Conservation (phyloP, 2,797 vertebrate genomes). For the Phalanger gymnotis region DNA sequence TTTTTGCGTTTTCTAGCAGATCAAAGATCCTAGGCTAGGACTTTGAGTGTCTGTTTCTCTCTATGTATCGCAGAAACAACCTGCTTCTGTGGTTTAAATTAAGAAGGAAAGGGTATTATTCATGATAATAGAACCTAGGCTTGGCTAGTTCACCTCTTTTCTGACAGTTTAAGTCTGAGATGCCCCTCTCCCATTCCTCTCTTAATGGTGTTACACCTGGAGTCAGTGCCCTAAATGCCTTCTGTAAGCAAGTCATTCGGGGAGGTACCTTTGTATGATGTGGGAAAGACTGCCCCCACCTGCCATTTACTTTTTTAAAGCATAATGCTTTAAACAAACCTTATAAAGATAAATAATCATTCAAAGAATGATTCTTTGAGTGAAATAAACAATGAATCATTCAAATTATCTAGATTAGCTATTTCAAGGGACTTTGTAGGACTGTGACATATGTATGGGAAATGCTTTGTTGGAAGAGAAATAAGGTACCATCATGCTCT, state of each 20-base stretch:
- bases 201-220: neutral
- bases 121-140: neutral
- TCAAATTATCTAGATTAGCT: neutral
- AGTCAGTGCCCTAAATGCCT: neutral
- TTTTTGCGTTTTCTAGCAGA: neutral
- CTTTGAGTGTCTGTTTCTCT: too few relatives aligned
- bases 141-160: neutral
- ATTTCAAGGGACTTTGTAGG: neutral
- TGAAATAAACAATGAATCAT: neutral
- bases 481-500: neutral
- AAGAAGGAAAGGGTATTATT: neutral
- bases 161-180: neutral
- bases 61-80: too few relatives aligned
- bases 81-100: neutral
- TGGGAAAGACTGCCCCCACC: neutral
- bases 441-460: neutral
- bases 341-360: neutral
- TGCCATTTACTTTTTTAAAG: neutral
- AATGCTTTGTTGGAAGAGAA: neutral
- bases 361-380: neutral
- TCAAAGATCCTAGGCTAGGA: too few relatives aligned
- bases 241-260: neutral
- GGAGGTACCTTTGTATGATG: neutral
- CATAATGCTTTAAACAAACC: neutral
- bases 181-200: neutral